These are phyloP conservation scores for Boleophthalmus pectinirostris DNA, from an alignment of 2,113 vertebrate genomes.

Conservation along the genomic window DNA sequence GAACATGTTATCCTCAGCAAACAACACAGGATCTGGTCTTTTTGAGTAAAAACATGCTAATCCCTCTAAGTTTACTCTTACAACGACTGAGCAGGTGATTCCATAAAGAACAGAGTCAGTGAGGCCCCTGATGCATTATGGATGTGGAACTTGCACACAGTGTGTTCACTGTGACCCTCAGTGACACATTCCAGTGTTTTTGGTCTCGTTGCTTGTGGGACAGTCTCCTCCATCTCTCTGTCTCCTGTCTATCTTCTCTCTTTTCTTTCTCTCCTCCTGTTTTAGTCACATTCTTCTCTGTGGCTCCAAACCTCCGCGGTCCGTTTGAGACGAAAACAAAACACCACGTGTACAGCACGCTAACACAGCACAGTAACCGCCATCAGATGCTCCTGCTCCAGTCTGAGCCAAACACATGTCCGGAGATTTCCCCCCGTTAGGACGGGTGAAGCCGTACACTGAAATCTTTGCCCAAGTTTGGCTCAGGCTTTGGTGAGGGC, in stretches of 20 bases:
- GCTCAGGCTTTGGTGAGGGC: background rate
- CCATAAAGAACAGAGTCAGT: no score
- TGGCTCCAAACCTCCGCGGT: slow-evolving; percentile 46
- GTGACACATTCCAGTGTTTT: slow-evolving; percentile 49
- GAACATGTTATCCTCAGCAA: no score
- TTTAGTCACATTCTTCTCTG: slow-evolving; percentile 55
- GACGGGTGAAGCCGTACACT: background rate
- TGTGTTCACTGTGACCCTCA: background rate
- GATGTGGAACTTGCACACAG: background rate
- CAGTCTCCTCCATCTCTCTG: slow-evolving; percentile 18
- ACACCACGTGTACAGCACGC: slow-evolving; percentile 11
- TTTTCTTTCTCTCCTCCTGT: slow-evolving; percentile 23
- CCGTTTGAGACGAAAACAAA: slow-evolving; percentile 37
- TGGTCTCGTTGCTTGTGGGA: slow-evolving; percentile 15
- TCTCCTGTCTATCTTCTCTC: background rate
- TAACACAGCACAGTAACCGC: background rate
- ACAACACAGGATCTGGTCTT: no score
- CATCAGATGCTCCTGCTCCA: background rate
- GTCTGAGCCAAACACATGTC: background rate
- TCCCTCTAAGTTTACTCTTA: no score
- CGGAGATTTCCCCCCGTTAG: background rate
- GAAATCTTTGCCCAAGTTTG: background rate
- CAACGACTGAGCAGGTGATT: no score
- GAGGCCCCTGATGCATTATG: background rate
- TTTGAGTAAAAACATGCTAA: no score